Conservation (phyloP, 1,140 invertebrate genomes). For the Drosophila punjabiensis region DNA sequence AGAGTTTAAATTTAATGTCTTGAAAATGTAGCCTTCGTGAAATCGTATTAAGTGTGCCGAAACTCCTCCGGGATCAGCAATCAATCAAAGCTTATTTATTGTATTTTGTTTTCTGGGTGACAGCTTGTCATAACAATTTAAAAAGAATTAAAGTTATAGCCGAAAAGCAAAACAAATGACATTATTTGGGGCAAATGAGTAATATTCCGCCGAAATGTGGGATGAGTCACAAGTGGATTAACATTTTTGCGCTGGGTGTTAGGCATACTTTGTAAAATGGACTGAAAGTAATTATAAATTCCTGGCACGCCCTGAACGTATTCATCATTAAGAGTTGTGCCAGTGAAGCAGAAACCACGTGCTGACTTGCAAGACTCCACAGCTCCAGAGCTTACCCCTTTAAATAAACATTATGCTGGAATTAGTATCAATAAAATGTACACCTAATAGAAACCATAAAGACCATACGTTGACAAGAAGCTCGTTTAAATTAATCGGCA, state of each 20-base stretch:
- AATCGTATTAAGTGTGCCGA: constrained; percentile 6
- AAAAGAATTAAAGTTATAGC: constrained; percentile 58
- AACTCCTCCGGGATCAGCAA: constrained; percentile 12
- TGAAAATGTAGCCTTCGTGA: background rate
- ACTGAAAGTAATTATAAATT: constrained; percentile 55
- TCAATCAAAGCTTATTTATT: constrained; percentile 36
- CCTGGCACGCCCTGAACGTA: constrained; percentile 48
- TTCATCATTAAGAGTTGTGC: constrained; percentile 45
- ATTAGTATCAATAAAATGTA: constrained; percentile 59
- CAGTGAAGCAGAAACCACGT: constrained; percentile 52
- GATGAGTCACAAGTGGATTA: constrained; percentile 45
- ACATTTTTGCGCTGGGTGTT: constrained; percentile 55
- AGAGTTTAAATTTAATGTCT: background rate
- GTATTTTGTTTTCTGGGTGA: constrained; percentile 17
- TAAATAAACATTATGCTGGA: constrained; percentile 43
- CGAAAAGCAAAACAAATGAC: constrained; percentile 44
- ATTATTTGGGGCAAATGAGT: constrained; percentile 71
- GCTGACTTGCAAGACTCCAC: constrained; percentile 22
- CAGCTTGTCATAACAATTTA: constrained; percentile 78
- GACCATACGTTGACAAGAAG: constrained; percentile 19
- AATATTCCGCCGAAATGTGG: constrained; percentile 23
- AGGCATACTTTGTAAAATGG: constrained; percentile 34
- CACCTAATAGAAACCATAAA: constrained; percentile 29
- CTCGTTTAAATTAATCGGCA: constrained; percentile 47
- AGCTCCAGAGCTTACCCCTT: background rate